These are phyloP conservation scores for Rousettus madagascariensis DNA, from an alignment of 2,797 vertebrate species.

Conservation along the genomic window DNA sequence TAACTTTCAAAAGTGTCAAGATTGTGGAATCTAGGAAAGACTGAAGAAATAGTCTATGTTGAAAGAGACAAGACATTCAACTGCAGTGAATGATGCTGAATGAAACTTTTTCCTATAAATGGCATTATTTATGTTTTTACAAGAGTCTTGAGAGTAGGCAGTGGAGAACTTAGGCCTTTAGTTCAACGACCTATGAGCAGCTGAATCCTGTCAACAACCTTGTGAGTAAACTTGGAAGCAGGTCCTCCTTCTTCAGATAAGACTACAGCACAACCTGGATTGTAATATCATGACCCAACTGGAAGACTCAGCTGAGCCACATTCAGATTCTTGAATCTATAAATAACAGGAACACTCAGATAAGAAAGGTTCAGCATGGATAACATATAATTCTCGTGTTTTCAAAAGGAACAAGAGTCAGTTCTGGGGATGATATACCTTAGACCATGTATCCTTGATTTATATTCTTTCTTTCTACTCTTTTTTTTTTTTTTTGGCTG, in stretches of 20 bases:
- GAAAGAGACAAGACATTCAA: neutral
- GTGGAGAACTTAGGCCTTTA: neutral
- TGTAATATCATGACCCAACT: neutral
- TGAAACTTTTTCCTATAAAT: neutral
- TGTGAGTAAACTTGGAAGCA: neutral
- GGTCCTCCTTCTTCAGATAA: neutral
- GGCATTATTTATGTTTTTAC: neutral
- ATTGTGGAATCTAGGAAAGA: neutral
- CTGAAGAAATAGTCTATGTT: neutral
- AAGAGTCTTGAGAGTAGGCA: neutral
- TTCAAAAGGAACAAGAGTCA: neutral
- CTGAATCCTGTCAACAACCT: neutral
- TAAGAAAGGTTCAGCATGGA: neutral
- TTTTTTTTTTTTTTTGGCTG: neutral
- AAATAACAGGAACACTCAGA: neutral
- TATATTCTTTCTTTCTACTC: neutral
- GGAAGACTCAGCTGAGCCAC: neutral
- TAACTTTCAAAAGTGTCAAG: neutral
- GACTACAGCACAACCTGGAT: neutral
- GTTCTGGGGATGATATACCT: neutral
- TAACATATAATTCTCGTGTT: neutral
- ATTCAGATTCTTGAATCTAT: neutral
- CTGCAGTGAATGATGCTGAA: neutral
- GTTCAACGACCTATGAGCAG: neutral
- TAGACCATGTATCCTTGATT: neutral